phyloP scores from a whole-genome alignment of 2,797 vertebrate genomes.

The Craterocephalus amniculus region DNA sequence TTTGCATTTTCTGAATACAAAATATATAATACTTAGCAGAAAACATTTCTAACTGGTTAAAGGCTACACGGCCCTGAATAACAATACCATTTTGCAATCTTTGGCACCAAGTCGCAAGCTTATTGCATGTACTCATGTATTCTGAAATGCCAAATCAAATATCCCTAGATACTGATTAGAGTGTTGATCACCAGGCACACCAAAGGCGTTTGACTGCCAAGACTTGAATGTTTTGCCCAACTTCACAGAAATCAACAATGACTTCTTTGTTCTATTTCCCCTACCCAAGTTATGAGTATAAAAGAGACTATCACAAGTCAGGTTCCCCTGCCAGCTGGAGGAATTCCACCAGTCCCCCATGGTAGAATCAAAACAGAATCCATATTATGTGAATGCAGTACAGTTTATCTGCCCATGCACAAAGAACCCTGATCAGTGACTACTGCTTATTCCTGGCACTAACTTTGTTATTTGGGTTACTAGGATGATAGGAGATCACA shows the following conservation, averaged over 20 bases:
- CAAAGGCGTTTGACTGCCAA: slow-evolving; percentile 43
- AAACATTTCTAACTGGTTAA: slow-evolving; percentile 18
- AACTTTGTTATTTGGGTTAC: slow-evolving; percentile 5
- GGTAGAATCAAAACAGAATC: slow-evolving; percentile 32
- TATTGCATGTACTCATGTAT: slow-evolving; percentile 24
- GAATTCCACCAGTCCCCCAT: slow-evolving; percentile 33
- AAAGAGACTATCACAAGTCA: slow-evolving; percentile 23
- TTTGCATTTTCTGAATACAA: background rate
- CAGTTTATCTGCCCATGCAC: slow-evolving; percentile 10
- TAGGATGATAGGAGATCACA: background rate
- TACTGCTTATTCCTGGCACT: background rate
- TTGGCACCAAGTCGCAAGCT: slow-evolving; percentile 31
- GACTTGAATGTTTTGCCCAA: slow-evolving; percentile 38
- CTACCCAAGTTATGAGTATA: slow-evolving; percentile 34
- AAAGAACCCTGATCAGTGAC: slow-evolving; percentile 9
- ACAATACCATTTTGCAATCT: background rate
- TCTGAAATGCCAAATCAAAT: slow-evolving; percentile 38
- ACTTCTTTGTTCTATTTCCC: slow-evolving; percentile 19
- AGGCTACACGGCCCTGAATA: background rate
- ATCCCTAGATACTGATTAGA: slow-evolving; percentile 38
- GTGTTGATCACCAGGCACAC: slow-evolving; percentile 40
- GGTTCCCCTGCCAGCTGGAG: slow-evolving; percentile 58
- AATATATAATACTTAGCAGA: slow-evolving; percentile 5
- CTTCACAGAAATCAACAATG: slow-evolving; percentile 49
- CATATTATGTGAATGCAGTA: slow-evolving; percentile 16